These are phyloP conservation scores for Boulengeromyrus knoepffleri DNA, from an alignment of 2,113 vertebrate species.

Conservation along the genomic window DNA sequence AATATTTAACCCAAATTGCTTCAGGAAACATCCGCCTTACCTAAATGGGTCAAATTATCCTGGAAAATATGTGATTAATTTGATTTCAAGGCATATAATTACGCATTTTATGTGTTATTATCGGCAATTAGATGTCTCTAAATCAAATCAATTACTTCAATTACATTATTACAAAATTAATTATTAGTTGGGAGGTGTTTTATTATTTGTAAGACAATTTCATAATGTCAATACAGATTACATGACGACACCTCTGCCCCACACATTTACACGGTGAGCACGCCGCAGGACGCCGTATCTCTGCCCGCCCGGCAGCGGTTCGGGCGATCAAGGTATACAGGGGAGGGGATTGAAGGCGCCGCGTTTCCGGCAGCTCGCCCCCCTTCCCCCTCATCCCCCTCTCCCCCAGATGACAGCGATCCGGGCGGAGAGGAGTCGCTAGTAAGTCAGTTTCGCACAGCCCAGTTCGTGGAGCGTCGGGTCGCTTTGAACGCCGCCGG, in stretches of 20 bases:
- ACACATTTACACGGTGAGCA: neutral
- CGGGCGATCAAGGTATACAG: constrained; percentile 26
- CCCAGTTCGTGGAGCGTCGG: neutral
- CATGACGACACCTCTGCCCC: neutral
- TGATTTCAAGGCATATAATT: neutral
- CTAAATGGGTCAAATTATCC: neutral
- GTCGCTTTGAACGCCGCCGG: neutral
- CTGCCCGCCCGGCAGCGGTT: neutral
- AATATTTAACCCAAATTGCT: neutral
- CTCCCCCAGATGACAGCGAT: neutral
- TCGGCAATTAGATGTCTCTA: neutral
- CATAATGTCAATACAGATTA: neutral
- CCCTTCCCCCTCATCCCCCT: neutral
- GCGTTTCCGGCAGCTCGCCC: constrained; percentile 12
- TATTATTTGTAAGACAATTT: neutral
- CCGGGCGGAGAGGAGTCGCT: neutral
- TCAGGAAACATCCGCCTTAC: neutral
- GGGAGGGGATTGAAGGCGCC: constrained; percentile 32
- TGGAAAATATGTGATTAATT: neutral
- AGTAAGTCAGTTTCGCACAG: neutral
- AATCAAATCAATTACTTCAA: neutral
- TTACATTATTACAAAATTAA: neutral
- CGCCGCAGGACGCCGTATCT: neutral
- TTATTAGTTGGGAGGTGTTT: neutral
- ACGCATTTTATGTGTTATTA: neutral